Percentiles rank a stretch among this genome's conserved stretches.
Conservation (phyloP, 2,888 invertebrate species). For the Boloria euphrosyne region DNA sequence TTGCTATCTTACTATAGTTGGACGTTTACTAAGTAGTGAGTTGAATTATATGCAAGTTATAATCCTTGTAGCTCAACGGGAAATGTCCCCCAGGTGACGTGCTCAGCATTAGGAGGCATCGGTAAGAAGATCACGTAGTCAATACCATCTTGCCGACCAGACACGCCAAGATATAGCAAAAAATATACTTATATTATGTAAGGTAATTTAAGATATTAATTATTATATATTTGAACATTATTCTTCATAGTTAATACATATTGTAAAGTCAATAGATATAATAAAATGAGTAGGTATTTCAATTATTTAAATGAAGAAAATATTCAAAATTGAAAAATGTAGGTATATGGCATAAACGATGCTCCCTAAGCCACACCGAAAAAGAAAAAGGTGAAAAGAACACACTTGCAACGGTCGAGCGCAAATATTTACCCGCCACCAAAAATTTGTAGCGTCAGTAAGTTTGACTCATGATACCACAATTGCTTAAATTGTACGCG, state of each 20-base stretch:
- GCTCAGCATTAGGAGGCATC: slow-evolving; percentile 54
- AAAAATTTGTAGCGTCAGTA: slow-evolving; percentile 68
- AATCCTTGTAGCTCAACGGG: slow-evolving; percentile 22
- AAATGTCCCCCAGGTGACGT: slow-evolving; percentile 46
- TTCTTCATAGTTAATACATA: too few species aligned
- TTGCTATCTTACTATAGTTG: not conserved
- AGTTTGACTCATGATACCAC: slow-evolving; percentile 55
- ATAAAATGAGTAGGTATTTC: too few species aligned
- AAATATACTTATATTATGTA: slow-evolving; percentile 2
- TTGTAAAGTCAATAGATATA: too few species aligned
- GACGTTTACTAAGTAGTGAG: not conserved
- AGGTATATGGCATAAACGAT: slow-evolving; percentile 51
- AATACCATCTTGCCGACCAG: slow-evolving; percentile 46
- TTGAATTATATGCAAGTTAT: slow-evolving; percentile 23
- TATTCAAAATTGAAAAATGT: not conserved
- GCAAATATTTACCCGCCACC: slow-evolving; percentile 74
- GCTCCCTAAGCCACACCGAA: slow-evolving; percentile 62
- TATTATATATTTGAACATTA: not conserved
- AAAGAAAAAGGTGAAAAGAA: slow-evolving; percentile 57
- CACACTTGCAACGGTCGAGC: slow-evolving; percentile 61
- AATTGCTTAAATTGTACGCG: slow-evolving; percentile 58
- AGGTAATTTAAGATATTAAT: not conserved
- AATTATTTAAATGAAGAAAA: too few species aligned
- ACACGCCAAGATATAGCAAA: slow-evolving; percentile 37
- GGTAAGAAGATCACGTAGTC: slow-evolving; percentile 64